Conservation (phyloP, 2,797 vertebrate genomes). For the Propithecus deckenii region DNA sequence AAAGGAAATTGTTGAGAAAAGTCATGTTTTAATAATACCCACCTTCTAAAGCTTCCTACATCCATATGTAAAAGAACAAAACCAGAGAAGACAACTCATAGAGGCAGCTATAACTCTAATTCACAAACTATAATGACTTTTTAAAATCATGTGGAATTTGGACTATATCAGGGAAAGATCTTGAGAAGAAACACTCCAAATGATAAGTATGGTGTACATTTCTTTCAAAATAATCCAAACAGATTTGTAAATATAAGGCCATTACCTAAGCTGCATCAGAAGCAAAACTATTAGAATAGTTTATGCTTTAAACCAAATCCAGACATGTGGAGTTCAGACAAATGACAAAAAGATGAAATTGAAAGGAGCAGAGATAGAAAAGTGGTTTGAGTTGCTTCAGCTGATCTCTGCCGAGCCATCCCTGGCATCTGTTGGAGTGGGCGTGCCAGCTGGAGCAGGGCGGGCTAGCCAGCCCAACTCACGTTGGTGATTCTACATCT, state of each 20-base stretch:
- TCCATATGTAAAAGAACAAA: neutral
- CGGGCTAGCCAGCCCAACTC: neutral
- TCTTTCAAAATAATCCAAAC: constrained; percentile 3
- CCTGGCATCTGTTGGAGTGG: neutral
- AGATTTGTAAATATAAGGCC: neutral
- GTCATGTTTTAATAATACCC: neutral
- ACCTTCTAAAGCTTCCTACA: neutral
- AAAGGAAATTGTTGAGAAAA: neutral
- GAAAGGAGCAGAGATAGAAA: neutral
- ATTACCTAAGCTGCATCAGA: neutral
- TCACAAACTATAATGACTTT: neutral
- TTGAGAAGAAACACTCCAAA: neutral
- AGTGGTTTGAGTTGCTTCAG: neutral
- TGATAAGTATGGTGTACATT: neutral
- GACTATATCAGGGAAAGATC: neutral
- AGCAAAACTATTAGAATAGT: neutral
- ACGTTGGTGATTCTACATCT: neutral
- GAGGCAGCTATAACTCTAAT: neutral
- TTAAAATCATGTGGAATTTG: neutral
- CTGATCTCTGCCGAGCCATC: neutral
- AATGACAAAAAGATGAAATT: neutral
- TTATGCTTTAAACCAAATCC: neutral
- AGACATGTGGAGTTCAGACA: neutral
- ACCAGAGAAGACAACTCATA: neutral
- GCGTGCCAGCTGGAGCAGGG: neutral